Evolutionary conservation across 2,113 vertebrate genomes (phyloP).

Genomic region (Gymnobelideus leadbeateri): DNA sequence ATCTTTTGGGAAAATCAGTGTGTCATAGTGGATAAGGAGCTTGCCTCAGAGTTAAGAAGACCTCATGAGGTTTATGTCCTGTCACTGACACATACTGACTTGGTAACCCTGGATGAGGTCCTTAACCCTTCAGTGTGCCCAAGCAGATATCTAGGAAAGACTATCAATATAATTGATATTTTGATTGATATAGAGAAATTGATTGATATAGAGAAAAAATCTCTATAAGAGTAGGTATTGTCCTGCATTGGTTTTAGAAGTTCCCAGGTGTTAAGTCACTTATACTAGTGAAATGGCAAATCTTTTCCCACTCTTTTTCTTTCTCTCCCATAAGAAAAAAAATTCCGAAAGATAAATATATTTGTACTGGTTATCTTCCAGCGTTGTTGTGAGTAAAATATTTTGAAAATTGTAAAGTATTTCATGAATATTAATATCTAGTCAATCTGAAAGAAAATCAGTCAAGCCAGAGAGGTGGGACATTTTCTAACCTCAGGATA

Average conservation of each 20-base stretch:
- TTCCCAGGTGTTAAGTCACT: not conserved
- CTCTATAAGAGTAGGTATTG: no score
- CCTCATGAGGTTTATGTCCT: not conserved
- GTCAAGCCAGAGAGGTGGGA: not conserved
- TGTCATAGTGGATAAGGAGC: not conserved
- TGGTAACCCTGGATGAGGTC: not conserved
- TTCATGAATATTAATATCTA: not conserved
- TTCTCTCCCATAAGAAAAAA: not conserved
- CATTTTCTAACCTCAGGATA: no score
- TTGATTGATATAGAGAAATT: no score
- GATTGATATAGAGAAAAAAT: no score
- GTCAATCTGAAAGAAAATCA: not conserved
- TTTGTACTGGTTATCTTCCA: not conserved
- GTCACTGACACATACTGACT: not conserved
- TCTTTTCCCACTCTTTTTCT: not conserved
- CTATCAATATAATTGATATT: no score
- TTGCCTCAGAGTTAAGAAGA: no score
- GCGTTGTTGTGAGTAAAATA: not conserved
- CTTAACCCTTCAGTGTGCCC: not conserved
- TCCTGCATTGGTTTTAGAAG: not conserved
- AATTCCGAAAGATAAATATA: not conserved
- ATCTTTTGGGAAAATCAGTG: not conserved
- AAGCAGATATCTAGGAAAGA: not conserved
- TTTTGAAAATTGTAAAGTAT: not conserved
- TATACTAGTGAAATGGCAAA: not conserved